These are phyloP conservation scores for Pyrrhosoma nymphula DNA, from an alignment of 2,888 invertebrate genomes.

Conservation along the genomic window DNA sequence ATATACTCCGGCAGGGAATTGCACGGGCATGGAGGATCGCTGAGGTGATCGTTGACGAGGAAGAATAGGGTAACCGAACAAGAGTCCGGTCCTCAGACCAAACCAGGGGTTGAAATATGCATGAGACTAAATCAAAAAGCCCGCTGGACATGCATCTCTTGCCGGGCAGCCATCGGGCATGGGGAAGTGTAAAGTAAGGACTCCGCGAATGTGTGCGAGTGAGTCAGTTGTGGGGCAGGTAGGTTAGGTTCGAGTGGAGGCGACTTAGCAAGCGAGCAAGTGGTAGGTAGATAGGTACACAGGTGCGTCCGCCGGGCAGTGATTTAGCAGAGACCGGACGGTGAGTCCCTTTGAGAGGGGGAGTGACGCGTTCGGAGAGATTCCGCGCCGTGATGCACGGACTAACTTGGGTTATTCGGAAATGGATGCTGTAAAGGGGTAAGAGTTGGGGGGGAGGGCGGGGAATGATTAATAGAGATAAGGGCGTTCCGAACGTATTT, in stretches of 20 bases:
- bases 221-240: not conserved
- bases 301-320: conserved; percentile 49
- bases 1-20: not conserved
- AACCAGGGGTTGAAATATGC: conserved; percentile 59
- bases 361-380: not conserved
- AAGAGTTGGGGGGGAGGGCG: not conserved
- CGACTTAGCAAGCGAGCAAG: not conserved
- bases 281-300: conserved; percentile 23
- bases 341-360: conserved; percentile 32
- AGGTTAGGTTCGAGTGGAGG: not conserved
- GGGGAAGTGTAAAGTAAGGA: conserved; percentile 30
- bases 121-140: conserved; percentile 66
- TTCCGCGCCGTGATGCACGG: not conserved
- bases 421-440: conserved; percentile 12
- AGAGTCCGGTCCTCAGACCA: conserved; percentile 6
- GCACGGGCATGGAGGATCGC: not conserved
- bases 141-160: conserved; percentile 41
- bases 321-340: conserved; percentile 52
- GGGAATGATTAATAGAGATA: conserved; percentile 39
- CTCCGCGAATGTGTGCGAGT: not conserved
- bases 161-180: not conserved
- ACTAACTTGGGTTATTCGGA: conserved; percentile 1
- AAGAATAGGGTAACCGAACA: conserved; percentile 23
- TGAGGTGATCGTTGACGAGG: not conserved
- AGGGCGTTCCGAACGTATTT: conserved; percentile 25